These are phyloP conservation scores for Andrena praecox DNA, from an alignment of 2,888 invertebrate species.

Conservation along the genomic window DNA sequence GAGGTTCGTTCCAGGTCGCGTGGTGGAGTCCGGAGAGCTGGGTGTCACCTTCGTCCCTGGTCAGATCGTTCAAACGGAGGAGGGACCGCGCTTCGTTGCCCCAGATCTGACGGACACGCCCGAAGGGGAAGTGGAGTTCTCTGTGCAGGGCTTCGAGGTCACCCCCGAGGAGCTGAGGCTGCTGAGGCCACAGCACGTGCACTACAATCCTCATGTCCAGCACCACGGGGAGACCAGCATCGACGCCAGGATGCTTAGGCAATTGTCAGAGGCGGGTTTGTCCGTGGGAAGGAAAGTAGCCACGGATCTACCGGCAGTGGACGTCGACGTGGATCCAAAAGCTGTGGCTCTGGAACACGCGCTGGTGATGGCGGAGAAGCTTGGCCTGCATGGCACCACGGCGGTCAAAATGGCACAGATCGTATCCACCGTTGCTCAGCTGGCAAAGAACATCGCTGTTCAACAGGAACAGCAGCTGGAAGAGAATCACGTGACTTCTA, in stretches of 20 bases:
- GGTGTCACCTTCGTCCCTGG: conserved; percentile 86
- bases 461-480: conserved; percentile 64
- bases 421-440: conserved; percentile 81
- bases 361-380: conserved; percentile 80
- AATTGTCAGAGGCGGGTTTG: conserved; percentile 90
- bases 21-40: conserved; percentile 85
- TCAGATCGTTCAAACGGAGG: conserved; percentile 86
- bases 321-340: conserved; percentile 85
- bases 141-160: conserved; percentile 89
- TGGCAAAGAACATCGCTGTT: conserved; percentile 80
- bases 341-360: conserved; percentile 81
- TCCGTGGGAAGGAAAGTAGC: conserved; percentile 89
- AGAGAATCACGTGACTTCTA: conserved; percentile 19
- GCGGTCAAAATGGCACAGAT: conserved; percentile 85
- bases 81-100: conserved; percentile 88
- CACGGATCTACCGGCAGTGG: conserved; percentile 88
- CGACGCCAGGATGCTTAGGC: conserved; percentile 88
- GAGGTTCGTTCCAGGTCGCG: conserved; percentile 87
- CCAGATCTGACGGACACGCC: conserved; percentile 89
- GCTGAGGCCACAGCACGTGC: conserved; percentile 83
- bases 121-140: conserved; percentile 89
- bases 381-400: conserved; percentile 82
- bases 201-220: conserved; percentile 75
- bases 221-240: conserved; percentile 88
- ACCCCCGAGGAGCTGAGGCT: conserved; percentile 85